These are phyloP conservation scores for Temnothorax nylanderi DNA, from an alignment of 1,140 invertebrate species.

Conservation along the genomic window DNA sequence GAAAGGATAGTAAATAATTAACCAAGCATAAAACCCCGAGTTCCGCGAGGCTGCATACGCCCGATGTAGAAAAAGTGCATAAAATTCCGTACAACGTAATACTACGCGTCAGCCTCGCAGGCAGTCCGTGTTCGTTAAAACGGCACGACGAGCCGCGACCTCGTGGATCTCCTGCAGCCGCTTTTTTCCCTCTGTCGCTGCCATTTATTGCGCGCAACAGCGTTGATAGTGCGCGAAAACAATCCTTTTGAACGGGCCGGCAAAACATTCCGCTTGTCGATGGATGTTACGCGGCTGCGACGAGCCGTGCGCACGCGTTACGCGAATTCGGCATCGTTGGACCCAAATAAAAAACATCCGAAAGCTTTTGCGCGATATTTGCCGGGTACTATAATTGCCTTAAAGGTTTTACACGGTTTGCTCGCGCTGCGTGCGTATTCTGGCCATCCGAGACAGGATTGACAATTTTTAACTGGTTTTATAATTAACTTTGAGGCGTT, in stretches of 20 bases:
- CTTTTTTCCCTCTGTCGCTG: constrained; percentile 38
- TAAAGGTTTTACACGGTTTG: constrained; percentile 55
- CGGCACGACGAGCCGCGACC: constrained; percentile 23
- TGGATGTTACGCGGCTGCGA: constrained; percentile 45
- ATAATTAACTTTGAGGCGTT: constrained; percentile 23
- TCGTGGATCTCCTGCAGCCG: constrained; percentile 26
- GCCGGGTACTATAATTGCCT: constrained; percentile 49
- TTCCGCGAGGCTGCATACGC: background rate
- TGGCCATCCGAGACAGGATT: constrained; percentile 6
- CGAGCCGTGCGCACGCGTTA: constrained; percentile 35
- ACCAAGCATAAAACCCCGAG: constrained; percentile 66
- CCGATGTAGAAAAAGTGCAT: constrained; percentile 28
- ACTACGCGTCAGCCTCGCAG: constrained; percentile 59
- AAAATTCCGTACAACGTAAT: constrained; percentile 38
- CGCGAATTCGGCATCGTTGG: constrained; percentile 42
- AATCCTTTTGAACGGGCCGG: constrained; percentile 52
- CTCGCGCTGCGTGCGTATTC: background rate
- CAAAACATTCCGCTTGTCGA: constrained; percentile 59
- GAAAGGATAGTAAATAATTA: constrained; percentile 72
- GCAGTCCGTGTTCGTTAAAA: constrained; percentile 65
- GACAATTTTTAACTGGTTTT: constrained; percentile 34
- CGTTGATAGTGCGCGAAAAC: constrained; percentile 55
- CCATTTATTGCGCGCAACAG: constrained; percentile 43
- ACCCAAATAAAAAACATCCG: constrained; percentile 32
- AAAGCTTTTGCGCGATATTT: constrained; percentile 56